Evolutionary conservation across 2,888 invertebrate genomes (phyloP).

Genomic region (Molorchus minor): DNA sequence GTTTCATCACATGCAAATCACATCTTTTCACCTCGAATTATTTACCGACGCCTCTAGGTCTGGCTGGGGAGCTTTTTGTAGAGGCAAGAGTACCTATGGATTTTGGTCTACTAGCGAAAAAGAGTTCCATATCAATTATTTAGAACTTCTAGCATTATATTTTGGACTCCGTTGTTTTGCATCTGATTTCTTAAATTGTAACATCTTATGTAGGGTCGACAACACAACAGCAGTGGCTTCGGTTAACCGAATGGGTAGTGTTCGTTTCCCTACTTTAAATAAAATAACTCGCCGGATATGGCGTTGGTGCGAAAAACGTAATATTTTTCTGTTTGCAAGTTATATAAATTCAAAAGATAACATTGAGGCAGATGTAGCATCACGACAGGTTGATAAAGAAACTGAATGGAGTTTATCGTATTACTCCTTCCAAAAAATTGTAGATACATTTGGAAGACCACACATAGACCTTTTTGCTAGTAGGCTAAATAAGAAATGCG

Average conservation of each 20-base stretch:
- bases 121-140: constrained; percentile 34
- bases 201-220: constrained; percentile 37
- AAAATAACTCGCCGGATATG: constrained; percentile 39
- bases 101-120: constrained; percentile 33
- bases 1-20: no score
- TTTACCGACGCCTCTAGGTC: constrained; percentile 41
- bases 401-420: background rate
- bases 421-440: background rate
- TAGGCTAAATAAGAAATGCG: background rate
- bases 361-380: background rate
- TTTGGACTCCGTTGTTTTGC: constrained; percentile 40
- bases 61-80: constrained; percentile 37
- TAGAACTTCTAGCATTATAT: constrained; percentile 39
- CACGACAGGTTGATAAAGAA: background rate
- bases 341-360: constrained; percentile 33
- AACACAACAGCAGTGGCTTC: constrained; percentile 28
- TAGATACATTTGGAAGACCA: background rate
- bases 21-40: constrained; percentile 25
- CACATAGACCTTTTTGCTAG: constrained; percentile 4
- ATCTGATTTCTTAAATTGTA: constrained; percentile 15
- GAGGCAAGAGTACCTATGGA: constrained; percentile 22
- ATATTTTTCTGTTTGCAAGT: constrained; percentile 9
- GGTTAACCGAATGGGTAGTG: constrained; percentile 42
- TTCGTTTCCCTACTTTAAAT: constrained; percentile 35
- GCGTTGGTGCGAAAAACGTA: constrained; percentile 32